Conservation (phyloP, 1,140 invertebrate species). For the Drosophila lacteicornis region DNA sequence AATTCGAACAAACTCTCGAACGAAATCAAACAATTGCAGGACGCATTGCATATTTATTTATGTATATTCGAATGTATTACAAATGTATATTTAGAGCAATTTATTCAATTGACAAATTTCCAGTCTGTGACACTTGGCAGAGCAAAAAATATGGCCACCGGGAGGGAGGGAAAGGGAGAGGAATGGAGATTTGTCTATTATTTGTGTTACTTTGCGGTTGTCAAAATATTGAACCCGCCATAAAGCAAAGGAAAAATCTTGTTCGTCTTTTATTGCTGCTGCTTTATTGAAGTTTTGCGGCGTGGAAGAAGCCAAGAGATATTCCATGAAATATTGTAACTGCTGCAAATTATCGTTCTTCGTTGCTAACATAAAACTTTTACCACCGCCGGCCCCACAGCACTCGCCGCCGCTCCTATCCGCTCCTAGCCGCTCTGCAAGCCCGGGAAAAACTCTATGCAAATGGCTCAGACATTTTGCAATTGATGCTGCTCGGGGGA, state of each 20-base stretch:
- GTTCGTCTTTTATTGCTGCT: constrained; percentile 47
- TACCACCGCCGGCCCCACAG: constrained; percentile 33
- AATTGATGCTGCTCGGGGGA: constrained; percentile 53
- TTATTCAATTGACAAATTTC: constrained; percentile 58
- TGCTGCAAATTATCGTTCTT: constrained; percentile 70
- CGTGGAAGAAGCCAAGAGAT: constrained; percentile 49
- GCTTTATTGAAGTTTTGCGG: constrained; percentile 58
- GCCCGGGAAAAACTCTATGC: constrained; percentile 44
- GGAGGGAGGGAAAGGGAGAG: neutral
- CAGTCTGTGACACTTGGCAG: constrained; percentile 50
- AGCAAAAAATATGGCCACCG: constrained; percentile 42
- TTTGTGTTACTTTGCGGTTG: constrained; percentile 51
- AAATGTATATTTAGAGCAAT: constrained; percentile 42
- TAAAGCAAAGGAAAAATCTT: constrained; percentile 47
- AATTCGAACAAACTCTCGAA: constrained; percentile 21
- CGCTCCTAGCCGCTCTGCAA: neutral
- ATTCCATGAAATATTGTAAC: constrained; percentile 64
- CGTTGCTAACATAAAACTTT: constrained; percentile 70
- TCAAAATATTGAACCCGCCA: constrained; percentile 46
- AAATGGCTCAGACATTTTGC: constrained; percentile 61
- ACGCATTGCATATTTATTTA: constrained; percentile 49
- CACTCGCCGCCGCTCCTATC: constrained; percentile 1
- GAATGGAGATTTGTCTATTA: constrained; percentile 37
- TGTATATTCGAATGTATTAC: constrained; percentile 35
- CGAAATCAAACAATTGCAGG: constrained; percentile 45